Base-by-base conservation (phyloP, 2,797 vertebrate species). In the Hylomyscus alleni region DNA sequence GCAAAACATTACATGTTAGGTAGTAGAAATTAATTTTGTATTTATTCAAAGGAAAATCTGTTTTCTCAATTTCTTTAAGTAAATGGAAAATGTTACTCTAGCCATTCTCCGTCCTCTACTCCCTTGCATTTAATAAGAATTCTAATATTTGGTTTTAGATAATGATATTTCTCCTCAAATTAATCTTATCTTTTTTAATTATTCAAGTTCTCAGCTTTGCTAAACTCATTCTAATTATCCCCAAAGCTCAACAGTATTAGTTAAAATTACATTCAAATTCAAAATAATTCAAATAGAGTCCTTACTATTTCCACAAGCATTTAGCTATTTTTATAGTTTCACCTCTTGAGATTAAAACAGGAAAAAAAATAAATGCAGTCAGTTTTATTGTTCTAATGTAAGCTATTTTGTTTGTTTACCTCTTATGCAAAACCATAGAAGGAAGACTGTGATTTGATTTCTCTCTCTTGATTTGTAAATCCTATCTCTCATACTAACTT, bases 101-200 rank as follows among this genome's bases (percentile, higher is more conserved):
- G 58, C 14, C 97, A 92, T 77, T 17, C 31, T 95, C 34, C 26
- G 97, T 80, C 44, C 19, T 52, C 69, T 75, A 56, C 52, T 88
- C 29, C 20, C 8, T 26, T 96, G 62, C 94, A 92, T 97, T 97
- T 98, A 96, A 93, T 81, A 96, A 95, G 54, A 95, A 97, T 98
- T 98, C 97, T 98, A 98, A 98, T 98, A 98, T 98, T 98, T 98
- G 97, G 98, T 98, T 98, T 98, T 97, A 97, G 97, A 97, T 98
- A 98, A 98, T 98, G 97, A 98, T 98, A 97, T 91, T 97, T 97
- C 97, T 98, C 96, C 96, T 97, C 65, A 98, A 98, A 98, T 98
- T 98, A 98, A 98, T 98, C 98, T 98, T 98, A 62, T 97, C 89
- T 92, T 96, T 96, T 98, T 99, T 98, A 98, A 98, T 98, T 98